Conservation (phyloP, 2,888 invertebrate species). For the Rhamnusium bicolor region DNA sequence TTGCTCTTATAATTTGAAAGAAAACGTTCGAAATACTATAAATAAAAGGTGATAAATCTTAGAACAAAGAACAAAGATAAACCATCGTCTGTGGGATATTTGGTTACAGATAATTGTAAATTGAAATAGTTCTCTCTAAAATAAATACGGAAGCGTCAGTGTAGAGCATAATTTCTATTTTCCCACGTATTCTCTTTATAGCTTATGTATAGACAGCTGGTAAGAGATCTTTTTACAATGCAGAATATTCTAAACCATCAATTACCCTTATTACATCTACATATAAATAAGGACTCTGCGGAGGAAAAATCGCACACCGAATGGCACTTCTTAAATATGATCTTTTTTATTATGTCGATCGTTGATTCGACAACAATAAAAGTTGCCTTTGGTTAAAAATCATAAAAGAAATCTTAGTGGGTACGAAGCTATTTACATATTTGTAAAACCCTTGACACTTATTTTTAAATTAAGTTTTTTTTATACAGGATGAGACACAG, state of each 20-base stretch:
- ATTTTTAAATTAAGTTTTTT: too few species aligned
- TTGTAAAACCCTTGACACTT: too few species aligned
- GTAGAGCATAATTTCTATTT: conserved; percentile 10
- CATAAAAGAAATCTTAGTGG: too few species aligned
- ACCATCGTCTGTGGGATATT: conserved; percentile 22
- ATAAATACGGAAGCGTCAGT: conserved; percentile 26
- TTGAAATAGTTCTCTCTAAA: conserved; percentile 24
- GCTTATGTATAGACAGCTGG: conserved; percentile 23
- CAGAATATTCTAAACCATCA: conserved; percentile 15
- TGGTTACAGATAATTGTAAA: conserved; percentile 29
- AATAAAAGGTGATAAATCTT: conserved; percentile 21
- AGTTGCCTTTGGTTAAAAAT: too few species aligned
- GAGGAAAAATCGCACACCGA: background rate
- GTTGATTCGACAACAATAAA: too few species aligned
- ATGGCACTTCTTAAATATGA: background rate
- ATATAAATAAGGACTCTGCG: background rate
- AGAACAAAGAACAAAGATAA: conserved; percentile 22
- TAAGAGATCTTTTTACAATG: conserved; percentile 23
- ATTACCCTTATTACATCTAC: conserved; percentile 21
- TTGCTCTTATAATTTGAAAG: conserved; percentile 18
- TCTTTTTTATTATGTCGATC: background rate
- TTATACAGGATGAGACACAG: too few species aligned
- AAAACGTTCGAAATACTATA: conserved; percentile 17
- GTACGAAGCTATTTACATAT: too few species aligned
- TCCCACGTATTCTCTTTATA: conserved; percentile 23